Percentiles rank a stretch among this genome's conserved stretches.
These are phyloP conservation scores for Tetranychus truncatus DNA, from an alignment of 2,888 invertebrate genomes.

Conservation along the genomic window DNA sequence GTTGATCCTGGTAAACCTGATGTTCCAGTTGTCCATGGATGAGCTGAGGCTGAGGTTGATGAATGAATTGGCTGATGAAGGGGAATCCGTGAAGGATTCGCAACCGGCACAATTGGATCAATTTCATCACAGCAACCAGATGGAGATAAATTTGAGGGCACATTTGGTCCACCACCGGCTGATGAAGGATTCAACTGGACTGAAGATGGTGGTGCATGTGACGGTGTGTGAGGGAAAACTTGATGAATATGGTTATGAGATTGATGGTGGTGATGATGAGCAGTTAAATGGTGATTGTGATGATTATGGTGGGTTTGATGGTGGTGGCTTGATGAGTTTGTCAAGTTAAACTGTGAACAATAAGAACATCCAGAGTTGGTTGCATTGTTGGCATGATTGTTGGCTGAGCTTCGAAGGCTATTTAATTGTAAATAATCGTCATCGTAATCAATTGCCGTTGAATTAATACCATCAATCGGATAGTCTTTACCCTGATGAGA, in stretches of 20 bases:
- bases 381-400: not conserved
- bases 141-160: not conserved
- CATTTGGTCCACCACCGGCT: not conserved
- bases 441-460: conserved; percentile 3
- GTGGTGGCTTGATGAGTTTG: not conserved
- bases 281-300: not conserved
- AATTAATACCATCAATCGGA: not conserved
- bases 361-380: not conserved
- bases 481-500: conserved; percentile 10
- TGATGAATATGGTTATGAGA: not conserved
- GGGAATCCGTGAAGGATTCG: not conserved
- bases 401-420: not conserved
- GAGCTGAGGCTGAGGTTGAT: not conserved
- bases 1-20: not conserved
- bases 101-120: not conserved
- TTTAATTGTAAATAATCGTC: conserved; percentile 14
- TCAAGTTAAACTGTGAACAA: not conserved
- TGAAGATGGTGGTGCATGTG: not conserved
- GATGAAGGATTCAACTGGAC: not conserved
- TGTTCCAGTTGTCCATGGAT: not conserved
- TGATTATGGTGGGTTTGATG: not conserved
- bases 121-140: not conserved
- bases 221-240: conserved; percentile 6
- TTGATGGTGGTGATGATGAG: not conserved
- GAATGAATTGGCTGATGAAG: not conserved